Conservation (phyloP, 37 sponge, comb jelly and placozoan species). For the Trichoplax adhaerens region DNA sequence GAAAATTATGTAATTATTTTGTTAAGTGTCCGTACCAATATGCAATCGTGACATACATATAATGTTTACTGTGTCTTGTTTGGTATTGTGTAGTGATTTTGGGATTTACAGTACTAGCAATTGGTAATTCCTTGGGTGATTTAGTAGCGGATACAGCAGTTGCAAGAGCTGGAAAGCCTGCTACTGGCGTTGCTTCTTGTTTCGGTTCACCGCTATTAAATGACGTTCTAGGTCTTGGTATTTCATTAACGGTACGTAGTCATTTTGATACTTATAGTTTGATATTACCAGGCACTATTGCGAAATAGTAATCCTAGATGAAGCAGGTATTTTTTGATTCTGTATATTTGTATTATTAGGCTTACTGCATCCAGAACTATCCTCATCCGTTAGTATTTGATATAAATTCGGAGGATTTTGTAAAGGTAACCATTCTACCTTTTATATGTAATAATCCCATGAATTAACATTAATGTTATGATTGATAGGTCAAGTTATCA, state of each 20-base stretch:
- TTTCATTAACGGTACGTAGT: conserved; percentile 54
- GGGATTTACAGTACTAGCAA: conserved; percentile 71
- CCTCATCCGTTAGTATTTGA: too few species aligned
- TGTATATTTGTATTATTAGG: not conserved
- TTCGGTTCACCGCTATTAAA: conserved; percentile 81
- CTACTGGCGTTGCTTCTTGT: conserved; percentile 78
- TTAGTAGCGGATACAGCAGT: conserved; percentile 84
- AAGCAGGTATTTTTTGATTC: not conserved
- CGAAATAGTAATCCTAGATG: conserved; percentile 26
- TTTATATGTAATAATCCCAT: too few species aligned
- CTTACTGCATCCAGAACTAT: too few species aligned
- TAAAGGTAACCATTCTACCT: too few species aligned
- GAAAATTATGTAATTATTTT: not conserved
- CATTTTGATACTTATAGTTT: conserved; percentile 17
- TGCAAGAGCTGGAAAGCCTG: conserved; percentile 60
- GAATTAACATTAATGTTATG: too few species aligned
- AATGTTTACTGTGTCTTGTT: not conserved
- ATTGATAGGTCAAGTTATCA: conserved; percentile 48
- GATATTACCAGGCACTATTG: conserved; percentile 33
- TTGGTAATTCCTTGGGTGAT: conserved; percentile 83
- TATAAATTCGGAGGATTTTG: too few species aligned
- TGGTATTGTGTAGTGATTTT: conserved; percentile 43
- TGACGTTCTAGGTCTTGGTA: conserved; percentile 76
- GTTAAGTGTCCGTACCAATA: not conserved
- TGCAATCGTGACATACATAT: not conserved